A percentile compares a stretch with the other conserved stretches of the same genome.
Evolutionary conservation across 2,797 vertebrate genomes (phyloP).

Genomic region (Tangara arthus): DNA sequence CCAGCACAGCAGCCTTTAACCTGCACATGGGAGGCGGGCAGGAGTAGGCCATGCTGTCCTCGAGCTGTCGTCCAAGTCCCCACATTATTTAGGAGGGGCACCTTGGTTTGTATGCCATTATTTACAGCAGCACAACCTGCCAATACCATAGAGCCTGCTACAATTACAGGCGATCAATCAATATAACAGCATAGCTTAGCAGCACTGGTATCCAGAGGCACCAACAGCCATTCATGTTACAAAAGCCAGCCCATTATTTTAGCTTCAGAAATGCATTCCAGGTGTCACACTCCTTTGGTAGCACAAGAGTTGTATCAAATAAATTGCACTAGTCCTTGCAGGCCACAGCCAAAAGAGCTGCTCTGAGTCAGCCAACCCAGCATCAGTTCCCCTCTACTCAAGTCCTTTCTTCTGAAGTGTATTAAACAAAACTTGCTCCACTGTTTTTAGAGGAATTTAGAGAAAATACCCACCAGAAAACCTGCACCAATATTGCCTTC

Average conservation of each 20-base stretch:
- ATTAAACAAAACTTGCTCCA: not conserved
- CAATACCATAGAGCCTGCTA: not conserved
- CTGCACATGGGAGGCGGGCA: not conserved
- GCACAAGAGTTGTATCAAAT: not conserved
- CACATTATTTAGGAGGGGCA: not conserved
- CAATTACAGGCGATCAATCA: not conserved
- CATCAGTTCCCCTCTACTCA: not conserved
- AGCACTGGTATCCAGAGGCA: not conserved
- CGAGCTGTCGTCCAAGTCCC: not conserved
- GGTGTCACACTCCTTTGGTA: not conserved
- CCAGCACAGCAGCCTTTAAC: not conserved
- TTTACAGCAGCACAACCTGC: not conserved
- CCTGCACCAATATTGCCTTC: not conserved
- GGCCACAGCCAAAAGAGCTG: not conserved
- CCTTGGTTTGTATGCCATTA: not conserved
- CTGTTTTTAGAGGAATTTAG: not conserved
- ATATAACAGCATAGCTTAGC: not conserved
- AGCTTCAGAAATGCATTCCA: not conserved
- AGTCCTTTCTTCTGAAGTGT: not conserved
- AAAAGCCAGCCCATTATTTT: not conserved
- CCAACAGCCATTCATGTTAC: not conserved
- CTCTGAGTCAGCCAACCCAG: not conserved
- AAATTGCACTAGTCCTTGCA: not conserved
- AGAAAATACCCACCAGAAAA: not conserved
- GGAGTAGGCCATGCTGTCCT: not conserved